Base-by-base conservation (phyloP, 2,797 vertebrate species). In the Onychomys leucogaster region DNA sequence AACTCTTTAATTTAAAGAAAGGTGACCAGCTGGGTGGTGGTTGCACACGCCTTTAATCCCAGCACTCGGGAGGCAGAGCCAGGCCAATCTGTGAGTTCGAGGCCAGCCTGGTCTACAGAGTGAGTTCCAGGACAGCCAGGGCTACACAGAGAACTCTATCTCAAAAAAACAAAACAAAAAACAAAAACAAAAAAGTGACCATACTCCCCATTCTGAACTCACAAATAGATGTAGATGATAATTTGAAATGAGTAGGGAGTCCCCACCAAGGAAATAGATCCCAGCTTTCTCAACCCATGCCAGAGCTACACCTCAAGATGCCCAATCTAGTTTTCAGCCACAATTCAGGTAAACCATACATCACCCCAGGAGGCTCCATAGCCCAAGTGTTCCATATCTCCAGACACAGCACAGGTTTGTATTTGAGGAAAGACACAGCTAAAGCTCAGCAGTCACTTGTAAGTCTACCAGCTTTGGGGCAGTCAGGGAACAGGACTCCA, bases 241-340 rank as follows among this genome's bases (percentile, higher is more conserved):
- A 89, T 3, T n/a, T 52, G 77, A 16, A 88, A 29, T 49, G 65
- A 86, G 29, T 11, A 37, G 7, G 43, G 4, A 89, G 52, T 34
- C 57, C 34, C 75, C 23, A 78, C 67, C 57, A 78, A 88, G 69
- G 85, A 91, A 92, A 49, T 52, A 25, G 61, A 88, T 0, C 52
- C n/a, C 16, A 82, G 84, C 65, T n/a, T 75, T 90, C 73, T 95
- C 23, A 86, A 12, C 37, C 11, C 0, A 19, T 16, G 41, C 29
- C 37, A 89, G 23, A 97, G 52, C 46, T 85, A 82, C 8, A 55
- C 8, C 46, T 73, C 43, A 84, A 55, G 25, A 65, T n/a, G 19
- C 12, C 86, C 93, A 94, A 90, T 84, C 29, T 37, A 95, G 57
- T 32, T 69, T 85, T 95, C 32, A 92, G 8, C n/a, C 23, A 71